Evolutionary conservation across 1,140 invertebrate genomes (phyloP), one percentile per base, ranked within the genome.

Genomic region (Pseudachorutes palmiensis): DNA sequence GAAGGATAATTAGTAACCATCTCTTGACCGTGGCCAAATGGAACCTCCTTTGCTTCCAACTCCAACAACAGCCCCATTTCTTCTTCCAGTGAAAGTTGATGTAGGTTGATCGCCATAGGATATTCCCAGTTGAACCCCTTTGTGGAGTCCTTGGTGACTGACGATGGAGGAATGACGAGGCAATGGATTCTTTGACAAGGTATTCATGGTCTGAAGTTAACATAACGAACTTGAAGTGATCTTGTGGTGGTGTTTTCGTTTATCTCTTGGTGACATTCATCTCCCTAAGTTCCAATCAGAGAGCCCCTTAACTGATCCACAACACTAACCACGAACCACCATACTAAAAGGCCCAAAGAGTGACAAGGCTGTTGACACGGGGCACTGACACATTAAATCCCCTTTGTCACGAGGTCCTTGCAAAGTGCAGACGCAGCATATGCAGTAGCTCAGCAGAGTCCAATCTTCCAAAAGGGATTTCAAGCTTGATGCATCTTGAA

Each of bases 11-110:
- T 28, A 74, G 41, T 0, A 74, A 64, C 66, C 72, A 71, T 62
- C 72, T 41, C 32, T 74, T 74, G 29, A 67, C 68, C 2, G 68
- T 70, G 45, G 68, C 70, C 29, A 74, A 41, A 51, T 69, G 68
- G 51, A 74, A 66, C 45, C 70, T 36, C n/a, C 69, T 29, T 29
- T 58, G 33, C 19, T 66, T 69, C 68, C 64, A 68, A 5, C 2
- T 48, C 45, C 22, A n/a, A 2, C 36, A 64, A 12, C 58, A 60
- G 2, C 58, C 58, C 24, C 58, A 55, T 61, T 32, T 30, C 26
- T 63, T 63, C 19, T 63, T 63, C 41, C 41, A 63, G 33, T 45
- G 33, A 48, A 3, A 26, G 32, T 19, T 63, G 5, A 36, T 3
- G 29, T 30, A 32, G 19, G 24, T 3, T 9, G 59, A 30, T 30